phyloP scores from a whole-genome alignment of 2,113 vertebrate species.

The Dermatemys mawii region DNA sequence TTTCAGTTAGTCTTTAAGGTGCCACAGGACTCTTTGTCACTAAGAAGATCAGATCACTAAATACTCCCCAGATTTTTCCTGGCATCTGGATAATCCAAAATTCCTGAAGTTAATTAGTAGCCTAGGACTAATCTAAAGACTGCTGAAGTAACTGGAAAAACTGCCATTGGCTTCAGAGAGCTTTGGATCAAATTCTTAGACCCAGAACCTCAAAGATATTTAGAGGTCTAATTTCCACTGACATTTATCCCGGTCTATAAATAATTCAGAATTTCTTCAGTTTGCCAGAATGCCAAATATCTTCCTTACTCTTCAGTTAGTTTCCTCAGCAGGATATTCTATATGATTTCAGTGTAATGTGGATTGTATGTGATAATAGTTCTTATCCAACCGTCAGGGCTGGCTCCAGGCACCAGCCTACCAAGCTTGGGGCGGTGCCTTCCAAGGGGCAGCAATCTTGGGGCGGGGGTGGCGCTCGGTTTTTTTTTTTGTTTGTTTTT shows the following conservation, averaged over 20 bases:
- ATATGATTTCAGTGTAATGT: not conserved
- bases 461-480: no score
- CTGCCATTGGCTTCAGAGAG: not conserved
- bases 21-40: no score
- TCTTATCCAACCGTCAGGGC: not conserved
- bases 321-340: not conserved
- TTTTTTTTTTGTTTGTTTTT: no score
- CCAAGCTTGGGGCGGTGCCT: no score
- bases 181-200: not conserved
- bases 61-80: not conserved
- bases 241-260: not conserved
- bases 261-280: not conserved
- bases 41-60: not conserved
- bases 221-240: not conserved
- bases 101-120: not conserved
- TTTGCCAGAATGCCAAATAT: not conserved
- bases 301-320: not conserved
- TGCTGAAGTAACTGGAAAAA: not conserved
- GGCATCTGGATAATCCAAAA: not conserved
- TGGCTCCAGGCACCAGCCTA: no score
- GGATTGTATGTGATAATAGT: not conserved
- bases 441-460: no score
- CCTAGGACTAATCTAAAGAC: not conserved
- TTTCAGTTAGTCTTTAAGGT: no score
- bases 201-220: not conserved